Evolutionary conservation across 1,140 invertebrate genomes (phyloP).

Genomic region (Nomia melanderi): DNA sequence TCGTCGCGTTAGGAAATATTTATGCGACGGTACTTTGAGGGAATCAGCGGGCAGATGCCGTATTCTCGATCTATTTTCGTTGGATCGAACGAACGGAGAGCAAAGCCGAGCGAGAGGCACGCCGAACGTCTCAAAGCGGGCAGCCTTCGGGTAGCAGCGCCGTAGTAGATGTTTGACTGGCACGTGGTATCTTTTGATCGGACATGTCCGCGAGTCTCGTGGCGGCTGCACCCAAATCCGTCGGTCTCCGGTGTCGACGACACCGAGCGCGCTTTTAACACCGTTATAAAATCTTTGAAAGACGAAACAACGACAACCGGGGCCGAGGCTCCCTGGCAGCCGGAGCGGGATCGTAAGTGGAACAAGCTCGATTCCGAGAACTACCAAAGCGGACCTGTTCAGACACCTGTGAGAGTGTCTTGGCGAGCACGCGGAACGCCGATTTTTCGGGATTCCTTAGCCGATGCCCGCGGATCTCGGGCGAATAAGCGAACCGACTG

Average conservation of each 20-base stretch:
- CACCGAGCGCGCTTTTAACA: neutral
- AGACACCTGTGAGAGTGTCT: conserved; percentile 19
- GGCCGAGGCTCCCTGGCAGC: neutral
- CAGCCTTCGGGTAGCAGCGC: too few species aligned
- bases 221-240: neutral
- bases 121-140: too few species aligned
- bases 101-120: too few species aligned
- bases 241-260: conserved; percentile 4
- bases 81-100: too few species aligned
- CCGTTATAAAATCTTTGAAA: neutral
- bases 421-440: neutral
- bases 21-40: too few species aligned
- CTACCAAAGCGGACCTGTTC: conserved; percentile 24
- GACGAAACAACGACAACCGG: neutral
- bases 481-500: too few species aligned
- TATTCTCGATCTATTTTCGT: too few species aligned
- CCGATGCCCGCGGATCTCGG: too few species aligned
- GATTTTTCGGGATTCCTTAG: neutral
- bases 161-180: neutral
- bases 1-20: too few species aligned
- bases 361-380: conserved; percentile 34
- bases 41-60: too few species aligned
- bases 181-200: neutral
- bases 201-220: neutral
- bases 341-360: conserved; percentile 20